A percentile compares a stretch with the other conserved stretches of the same genome.
Evolutionary conservation across 2,113 vertebrate species (phyloP).

Genomic region (Diglossa brunneiventris): DNA sequence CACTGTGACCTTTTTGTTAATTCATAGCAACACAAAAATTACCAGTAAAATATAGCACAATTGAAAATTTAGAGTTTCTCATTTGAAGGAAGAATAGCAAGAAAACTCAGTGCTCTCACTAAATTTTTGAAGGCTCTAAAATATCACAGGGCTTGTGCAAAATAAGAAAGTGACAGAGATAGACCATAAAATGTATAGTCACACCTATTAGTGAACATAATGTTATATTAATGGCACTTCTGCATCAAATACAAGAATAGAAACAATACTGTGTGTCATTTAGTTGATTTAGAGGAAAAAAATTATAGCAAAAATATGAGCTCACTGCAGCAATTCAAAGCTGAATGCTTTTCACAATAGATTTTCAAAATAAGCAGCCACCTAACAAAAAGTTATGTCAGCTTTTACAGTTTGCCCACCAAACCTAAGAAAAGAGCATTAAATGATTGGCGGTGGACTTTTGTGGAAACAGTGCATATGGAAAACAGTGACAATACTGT

Average conservation of each 20-base stretch:
- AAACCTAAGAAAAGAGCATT: neutral
- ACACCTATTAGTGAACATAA: neutral
- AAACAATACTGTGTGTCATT: neutral
- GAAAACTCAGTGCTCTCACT: neutral
- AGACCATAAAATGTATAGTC: neutral
- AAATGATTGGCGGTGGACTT: neutral
- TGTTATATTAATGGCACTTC: neutral
- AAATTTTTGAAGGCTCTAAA: neutral
- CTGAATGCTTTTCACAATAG: neutral
- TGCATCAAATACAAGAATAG: neutral
- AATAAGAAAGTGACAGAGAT: neutral
- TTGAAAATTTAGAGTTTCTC: neutral
- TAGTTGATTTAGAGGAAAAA: neutral
- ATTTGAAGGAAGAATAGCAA: neutral
- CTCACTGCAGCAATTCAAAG: neutral
- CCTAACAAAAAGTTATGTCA: neutral
- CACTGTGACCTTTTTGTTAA: neutral
- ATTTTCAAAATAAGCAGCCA: conserved; percentile 14
- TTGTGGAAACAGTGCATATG: neutral
- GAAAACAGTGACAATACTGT: neutral
- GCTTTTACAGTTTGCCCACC: neutral
- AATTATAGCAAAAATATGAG: neutral
- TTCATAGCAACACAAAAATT: neutral
- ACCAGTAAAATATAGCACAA: neutral
- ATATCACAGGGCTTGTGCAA: neutral